A percentile compares a stretch with the other conserved stretches of the same genome.
phyloP scores from a whole-genome alignment of 2,113 vertebrate species.

The Numenius arquata region DNA sequence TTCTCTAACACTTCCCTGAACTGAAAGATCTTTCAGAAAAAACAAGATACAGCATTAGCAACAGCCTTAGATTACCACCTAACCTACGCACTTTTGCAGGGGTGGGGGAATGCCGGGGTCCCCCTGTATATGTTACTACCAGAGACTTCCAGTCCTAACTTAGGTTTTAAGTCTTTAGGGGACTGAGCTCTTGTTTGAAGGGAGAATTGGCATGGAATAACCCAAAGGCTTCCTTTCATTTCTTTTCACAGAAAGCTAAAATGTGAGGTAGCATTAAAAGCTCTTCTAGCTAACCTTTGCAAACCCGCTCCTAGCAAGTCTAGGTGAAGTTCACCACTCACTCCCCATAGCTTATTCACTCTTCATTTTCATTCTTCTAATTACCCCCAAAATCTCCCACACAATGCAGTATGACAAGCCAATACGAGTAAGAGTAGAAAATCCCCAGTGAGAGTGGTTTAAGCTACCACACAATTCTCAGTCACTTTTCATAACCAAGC shows the following conservation, averaged over 20 bases:
- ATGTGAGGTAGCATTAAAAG: neutral
- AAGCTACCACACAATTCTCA: neutral
- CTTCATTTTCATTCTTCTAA: neutral
- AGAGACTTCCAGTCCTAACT: neutral
- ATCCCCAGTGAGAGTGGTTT: neutral
- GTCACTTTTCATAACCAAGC: neutral
- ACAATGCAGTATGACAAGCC: neutral
- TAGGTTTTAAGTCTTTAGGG: neutral
- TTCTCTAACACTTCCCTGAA: neutral
- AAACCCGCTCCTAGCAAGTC: neutral
- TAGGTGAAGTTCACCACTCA: neutral
- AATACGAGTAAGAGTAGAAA: neutral
- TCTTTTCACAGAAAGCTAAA: neutral
- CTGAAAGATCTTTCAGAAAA: neutral
- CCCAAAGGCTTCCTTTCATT: neutral
- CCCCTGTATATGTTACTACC: neutral
- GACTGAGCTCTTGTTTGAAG: neutral
- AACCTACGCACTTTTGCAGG: neutral
- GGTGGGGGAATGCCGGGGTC: neutral
- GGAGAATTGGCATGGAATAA: neutral
- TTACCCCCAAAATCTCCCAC: neutral
- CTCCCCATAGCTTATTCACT: neutral
- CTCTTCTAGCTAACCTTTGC: neutral
- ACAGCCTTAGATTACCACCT: neutral
- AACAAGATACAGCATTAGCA: neutral